phyloP scores from a whole-genome alignment of 2,888 invertebrate species.

The Kryphioiulus occultus region DNA sequence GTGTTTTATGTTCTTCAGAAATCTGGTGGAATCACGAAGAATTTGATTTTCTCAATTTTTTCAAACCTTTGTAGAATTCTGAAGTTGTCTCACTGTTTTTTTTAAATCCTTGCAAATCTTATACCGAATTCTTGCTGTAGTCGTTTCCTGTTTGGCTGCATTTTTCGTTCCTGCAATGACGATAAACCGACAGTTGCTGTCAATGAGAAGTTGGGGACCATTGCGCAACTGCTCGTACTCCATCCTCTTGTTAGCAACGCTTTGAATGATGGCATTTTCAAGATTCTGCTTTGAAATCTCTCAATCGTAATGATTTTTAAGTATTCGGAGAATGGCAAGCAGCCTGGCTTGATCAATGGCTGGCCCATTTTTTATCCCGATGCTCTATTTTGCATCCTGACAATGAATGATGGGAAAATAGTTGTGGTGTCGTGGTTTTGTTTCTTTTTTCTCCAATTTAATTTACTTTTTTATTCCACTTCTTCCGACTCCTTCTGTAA shows the following conservation, averaged over 20 bases:
- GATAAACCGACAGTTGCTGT: background rate
- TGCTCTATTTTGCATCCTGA: conserved; percentile 35
- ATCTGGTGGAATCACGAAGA: background rate
- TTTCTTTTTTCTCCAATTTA: conserved; percentile 42
- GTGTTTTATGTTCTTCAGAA: too few species aligned
- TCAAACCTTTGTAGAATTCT: too few species aligned
- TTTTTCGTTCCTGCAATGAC: background rate
- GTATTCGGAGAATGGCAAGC: conserved; percentile 29
- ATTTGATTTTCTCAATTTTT: background rate
- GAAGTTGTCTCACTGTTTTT: too few species aligned
- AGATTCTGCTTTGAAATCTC: conserved; percentile 24
- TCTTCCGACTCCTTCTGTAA: background rate
- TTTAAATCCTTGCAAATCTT: too few species aligned
- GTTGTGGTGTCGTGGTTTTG: conserved; percentile 43
- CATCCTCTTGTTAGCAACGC: conserved; percentile 11
- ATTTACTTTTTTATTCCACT: conserved; percentile 26
- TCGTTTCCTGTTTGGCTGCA: background rate
- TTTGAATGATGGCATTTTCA: conserved; percentile 28
- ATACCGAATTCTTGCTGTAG: background rate
- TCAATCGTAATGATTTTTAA: conserved; percentile 40
- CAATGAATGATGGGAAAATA: conserved; percentile 45
- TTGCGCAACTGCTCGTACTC: background rate
- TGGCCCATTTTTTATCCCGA: conserved; percentile 41
- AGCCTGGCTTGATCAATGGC: conserved; percentile 30
- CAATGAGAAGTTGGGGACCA: background rate